Base-by-base conservation (phyloP, 30 jellyfish, hydroid and myxozoan species). In the Morbakka virulenta region DNA sequence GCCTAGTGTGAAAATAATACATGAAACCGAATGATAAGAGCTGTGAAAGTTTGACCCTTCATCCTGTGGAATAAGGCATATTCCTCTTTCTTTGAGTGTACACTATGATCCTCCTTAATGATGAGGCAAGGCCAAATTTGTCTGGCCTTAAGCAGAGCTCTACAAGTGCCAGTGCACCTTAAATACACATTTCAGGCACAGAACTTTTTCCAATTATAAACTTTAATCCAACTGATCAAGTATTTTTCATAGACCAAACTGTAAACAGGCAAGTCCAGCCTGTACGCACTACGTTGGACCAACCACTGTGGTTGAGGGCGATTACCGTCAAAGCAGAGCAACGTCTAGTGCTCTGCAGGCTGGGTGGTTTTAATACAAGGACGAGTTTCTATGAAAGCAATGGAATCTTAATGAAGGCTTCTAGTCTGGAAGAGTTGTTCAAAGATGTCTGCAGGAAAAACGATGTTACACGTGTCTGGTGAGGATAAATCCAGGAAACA, bases 291-390 rank as follows among this genome's bases (percentile, higher is more conserved):
- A 84, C 86, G 6, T 84, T 74, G 51, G 85, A 74, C 72, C 91
- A 84, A 28, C 95, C n/a, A n/a, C n/a, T n/a, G n/a, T n/a, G n/a
- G n/a, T n/a, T n/a, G n/a, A n/a, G n/a, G n/a, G n/a, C n/a, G n/a
- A n/a, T n/a, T 92, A 26, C 72, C 92, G 87, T 76, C 36, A 12
- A 84, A 84, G 49, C 79, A 91, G 3, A 17, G 53, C 32, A 84
- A 77, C 28, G 77, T 84, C 81, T 50, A 27, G 66, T 84, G 11
- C 86, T 84, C 22, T 51, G 71, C 35, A 64, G 95, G 30, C 64
- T 84, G 12, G 95, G 95, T 28, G 95, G 89, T 2, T 84, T 84
- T 76, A 85, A 84, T 32, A 74, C 90, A 11, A 28, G 76, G 50
- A 76, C 77, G 95, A 84, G 95, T 30, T 84, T 76, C 62, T 73